Percentiles rank a stretch among this genome's conserved stretches.
Evolutionary conservation across 2,888 invertebrate species (phyloP).

Genomic region (Sabatieria punctata): DNA sequence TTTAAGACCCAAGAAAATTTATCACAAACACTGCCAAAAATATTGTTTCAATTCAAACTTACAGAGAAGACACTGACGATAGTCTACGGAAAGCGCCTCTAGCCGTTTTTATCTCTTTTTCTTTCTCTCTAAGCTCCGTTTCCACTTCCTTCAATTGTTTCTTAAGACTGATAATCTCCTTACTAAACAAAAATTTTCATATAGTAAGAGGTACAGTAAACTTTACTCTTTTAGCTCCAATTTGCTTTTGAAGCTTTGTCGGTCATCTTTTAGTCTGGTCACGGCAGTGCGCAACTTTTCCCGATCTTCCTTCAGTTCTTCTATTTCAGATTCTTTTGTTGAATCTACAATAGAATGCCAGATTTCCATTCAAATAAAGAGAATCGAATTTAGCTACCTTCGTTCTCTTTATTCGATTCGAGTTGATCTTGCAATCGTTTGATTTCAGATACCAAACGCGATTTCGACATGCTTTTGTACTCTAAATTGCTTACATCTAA

Average conservation of each 20-base stretch:
- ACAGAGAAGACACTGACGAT: no score
- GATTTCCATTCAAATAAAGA: no score
- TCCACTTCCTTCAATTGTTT: not conserved
- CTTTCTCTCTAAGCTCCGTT: not conserved
- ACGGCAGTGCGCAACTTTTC: not conserved
- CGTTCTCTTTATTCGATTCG: not conserved
- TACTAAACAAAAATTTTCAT: not conserved
- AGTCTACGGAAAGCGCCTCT: not conserved
- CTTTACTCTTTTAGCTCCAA: not conserved
- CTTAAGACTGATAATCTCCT: not conserved
- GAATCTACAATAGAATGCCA: no score
- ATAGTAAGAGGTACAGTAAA: not conserved
- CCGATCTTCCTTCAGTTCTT: not conserved
- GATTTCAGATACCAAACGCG: no score
- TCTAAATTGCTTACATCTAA: no score
- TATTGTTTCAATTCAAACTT: no score
- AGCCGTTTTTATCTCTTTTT: not conserved
- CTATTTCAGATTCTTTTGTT: not conserved
- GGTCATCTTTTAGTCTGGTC: not conserved
- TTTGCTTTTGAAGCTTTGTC: not conserved
- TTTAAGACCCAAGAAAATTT: no score
- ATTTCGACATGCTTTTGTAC: no score
- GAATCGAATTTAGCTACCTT: not conserved
- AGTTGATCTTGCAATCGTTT: not conserved
- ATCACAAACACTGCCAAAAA: no score